These are phyloP conservation scores for Saturnia pavonia DNA, from an alignment of 2,888 invertebrate genomes.

Conservation along the genomic window DNA sequence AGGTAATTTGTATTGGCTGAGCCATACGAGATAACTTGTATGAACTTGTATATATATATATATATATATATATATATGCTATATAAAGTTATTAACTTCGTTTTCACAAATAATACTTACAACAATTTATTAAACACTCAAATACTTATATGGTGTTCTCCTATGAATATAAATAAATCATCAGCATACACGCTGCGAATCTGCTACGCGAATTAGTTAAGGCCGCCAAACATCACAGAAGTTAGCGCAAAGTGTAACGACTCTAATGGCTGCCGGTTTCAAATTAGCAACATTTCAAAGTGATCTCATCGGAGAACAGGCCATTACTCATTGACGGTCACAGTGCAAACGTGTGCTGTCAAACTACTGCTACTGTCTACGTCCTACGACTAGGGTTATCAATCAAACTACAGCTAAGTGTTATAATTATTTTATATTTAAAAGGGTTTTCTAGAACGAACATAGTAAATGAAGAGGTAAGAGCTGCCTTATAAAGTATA, in stretches of 20 bases:
- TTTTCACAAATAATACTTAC: neutral
- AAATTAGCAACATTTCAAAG: slow-evolving; percentile 70
- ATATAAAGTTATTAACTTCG: neutral
- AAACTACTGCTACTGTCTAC: slow-evolving; percentile 28
- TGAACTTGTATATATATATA: too few species aligned
- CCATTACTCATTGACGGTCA: slow-evolving; percentile 70
- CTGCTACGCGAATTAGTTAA: slow-evolving; percentile 10
- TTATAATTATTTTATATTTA: neutral
- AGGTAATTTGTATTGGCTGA: slow-evolving; percentile 2
- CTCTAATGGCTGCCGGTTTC: slow-evolving; percentile 51
- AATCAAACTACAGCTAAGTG: neutral
- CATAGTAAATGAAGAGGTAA: neutral
- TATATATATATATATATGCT: too few species aligned
- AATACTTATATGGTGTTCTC: neutral
- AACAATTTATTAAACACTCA: too few species aligned
- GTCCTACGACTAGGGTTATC: neutral
- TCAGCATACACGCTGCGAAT: slow-evolving; percentile 8
- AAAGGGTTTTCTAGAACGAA: neutral
- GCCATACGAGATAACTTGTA: neutral
- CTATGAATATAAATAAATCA: neutral
- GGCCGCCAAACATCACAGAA: slow-evolving; percentile 7
- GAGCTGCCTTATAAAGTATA: too few species aligned
- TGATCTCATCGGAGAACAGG: slow-evolving; percentile 65
- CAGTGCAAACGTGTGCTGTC: slow-evolving; percentile 37
- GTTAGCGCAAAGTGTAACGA: slow-evolving; percentile 41